Conservation (phyloP, 2,113 vertebrate genomes). For the Nerophis ophidion region DNA sequence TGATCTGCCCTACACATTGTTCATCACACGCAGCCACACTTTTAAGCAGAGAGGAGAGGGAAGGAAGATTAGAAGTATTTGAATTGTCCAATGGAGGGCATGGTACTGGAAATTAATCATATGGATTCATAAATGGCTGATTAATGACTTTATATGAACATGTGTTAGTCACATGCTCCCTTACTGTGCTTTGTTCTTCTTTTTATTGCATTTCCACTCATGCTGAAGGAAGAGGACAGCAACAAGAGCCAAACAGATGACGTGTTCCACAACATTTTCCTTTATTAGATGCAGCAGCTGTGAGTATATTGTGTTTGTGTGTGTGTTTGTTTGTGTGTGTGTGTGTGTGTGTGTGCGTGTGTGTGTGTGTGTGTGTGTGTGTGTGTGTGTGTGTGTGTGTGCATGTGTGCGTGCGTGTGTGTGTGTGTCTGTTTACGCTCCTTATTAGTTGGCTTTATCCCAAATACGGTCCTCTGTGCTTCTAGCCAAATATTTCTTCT, state of each 20-base stretch:
- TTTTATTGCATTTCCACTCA: slow-evolving; percentile 41
- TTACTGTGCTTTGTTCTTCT: slow-evolving; percentile 2
- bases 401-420: not conserved
- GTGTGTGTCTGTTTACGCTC: not conserved
- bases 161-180: not conserved
- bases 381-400: not conserved
- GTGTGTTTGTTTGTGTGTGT: not conserved
- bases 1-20: slow-evolving; percentile 44
- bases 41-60: slow-evolving; percentile 20
- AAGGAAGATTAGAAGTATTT: slow-evolving; percentile 36
- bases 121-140: not conserved
- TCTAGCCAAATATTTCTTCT: not conserved
- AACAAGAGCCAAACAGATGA: slow-evolving; percentile 14
- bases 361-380: too few species aligned
- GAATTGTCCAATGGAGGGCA: slow-evolving; percentile 33
- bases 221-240: slow-evolving; percentile 4
- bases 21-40: slow-evolving; percentile 39
- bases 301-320: slow-evolving; percentile 21
- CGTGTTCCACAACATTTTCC: slow-evolving; percentile 19
- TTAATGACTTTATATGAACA: not conserved
- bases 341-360: not conserved
- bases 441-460: slow-evolving; percentile 9
- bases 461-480: slow-evolving; percentile 10
- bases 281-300: slow-evolving; percentile 24
- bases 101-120: not conserved